A percentile compares a stretch with the other conserved stretches of the same genome.
Conservation (phyloP, 2,113 vertebrate genomes). For the Nannobrachium achirus region DNA sequence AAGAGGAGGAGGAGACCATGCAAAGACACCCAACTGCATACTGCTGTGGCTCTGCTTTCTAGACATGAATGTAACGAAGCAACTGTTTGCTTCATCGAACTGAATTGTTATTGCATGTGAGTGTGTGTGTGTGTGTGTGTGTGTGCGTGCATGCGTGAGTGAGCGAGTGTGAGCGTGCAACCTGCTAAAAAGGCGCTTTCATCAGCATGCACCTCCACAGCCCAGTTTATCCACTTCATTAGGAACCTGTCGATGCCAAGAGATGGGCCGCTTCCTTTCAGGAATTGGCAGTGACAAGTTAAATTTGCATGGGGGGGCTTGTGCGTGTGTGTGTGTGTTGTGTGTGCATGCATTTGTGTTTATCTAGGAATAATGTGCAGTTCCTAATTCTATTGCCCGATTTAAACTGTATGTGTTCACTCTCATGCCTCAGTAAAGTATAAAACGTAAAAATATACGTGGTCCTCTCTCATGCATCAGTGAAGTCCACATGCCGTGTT, state of each 20-base stretch:
- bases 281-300: slow-evolving; percentile 66
- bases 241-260: slow-evolving; percentile 57
- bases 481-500: slow-evolving; percentile 31
- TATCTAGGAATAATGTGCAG: background rate
- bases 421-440: slow-evolving; percentile 52
- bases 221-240: slow-evolving; percentile 70
- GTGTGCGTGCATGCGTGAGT: too few species aligned
- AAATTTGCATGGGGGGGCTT: slow-evolving; percentile 36
- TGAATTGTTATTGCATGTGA: slow-evolving; percentile 45
- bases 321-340: slow-evolving; percentile 22
- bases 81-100: slow-evolving; percentile 40
- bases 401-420: slow-evolving; percentile 32
- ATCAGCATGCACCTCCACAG: slow-evolving; percentile 64
- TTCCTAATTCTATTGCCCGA: slow-evolving; percentile 14
- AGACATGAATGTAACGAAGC: slow-evolving; percentile 30
- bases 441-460: too few species aligned
- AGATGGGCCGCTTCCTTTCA: slow-evolving; percentile 50
- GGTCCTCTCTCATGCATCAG: slow-evolving; percentile 38
- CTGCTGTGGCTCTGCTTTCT: slow-evolving; percentile 10
- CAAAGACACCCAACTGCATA: slow-evolving; percentile 12
- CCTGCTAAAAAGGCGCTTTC: slow-evolving; percentile 48
- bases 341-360: slow-evolving; percentile 9
- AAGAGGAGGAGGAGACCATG: background rate
- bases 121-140: too few species aligned
- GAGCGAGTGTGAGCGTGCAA: too few species aligned